Evolutionary conservation across 1,140 invertebrate genomes (phyloP), one percentile per base, ranked within the genome.

Genomic region (Trichoplusia ni): DNA sequence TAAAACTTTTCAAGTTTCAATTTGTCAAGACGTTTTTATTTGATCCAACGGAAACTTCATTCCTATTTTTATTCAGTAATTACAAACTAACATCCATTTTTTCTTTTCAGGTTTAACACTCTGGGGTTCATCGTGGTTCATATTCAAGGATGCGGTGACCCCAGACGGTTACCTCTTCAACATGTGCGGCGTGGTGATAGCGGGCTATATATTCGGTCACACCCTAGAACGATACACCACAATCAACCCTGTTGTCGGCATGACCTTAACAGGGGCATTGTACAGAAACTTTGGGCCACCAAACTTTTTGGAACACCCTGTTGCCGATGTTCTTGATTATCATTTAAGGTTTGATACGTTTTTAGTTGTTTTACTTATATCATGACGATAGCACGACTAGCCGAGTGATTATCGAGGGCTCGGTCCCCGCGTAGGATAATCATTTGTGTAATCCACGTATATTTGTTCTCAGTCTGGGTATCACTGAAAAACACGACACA

Each of bases 181-280:
- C 54, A 91, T 98, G 29, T 94, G 94, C 1, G 85, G 94, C 0
- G 88, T 96, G 0, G 91, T 92, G 8, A 91, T 97, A 13, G 93
- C 93, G 0, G 95, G 95, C 2, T 94, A 96, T 81, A 93, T 97
- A 51, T 95, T 94, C 13, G 97, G 97, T 25, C 95, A 95, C 90
- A 81, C 96, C 0, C 79, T 95, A 54, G 93, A 93, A 16, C 72
- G 86, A 64, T 91, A 96, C 37, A 93, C 95, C 14, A 94, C 94
- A 6, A 84, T 98, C 58, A 97, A 97, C 16, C 93, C 96, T 1
- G 90, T 98, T 0, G 94, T 97, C 59, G 97, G 96, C 1, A 97
- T 97, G 95, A 93, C 97, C 8, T 71, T 96, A 54, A 94, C 94
- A 7, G 96, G 96, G 37, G 93, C 96, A 16, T 70, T 96, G 9